These are phyloP conservation scores for Drosophila eohydei DNA, from an alignment of 2,888 invertebrate species.

Conservation along the genomic window DNA sequence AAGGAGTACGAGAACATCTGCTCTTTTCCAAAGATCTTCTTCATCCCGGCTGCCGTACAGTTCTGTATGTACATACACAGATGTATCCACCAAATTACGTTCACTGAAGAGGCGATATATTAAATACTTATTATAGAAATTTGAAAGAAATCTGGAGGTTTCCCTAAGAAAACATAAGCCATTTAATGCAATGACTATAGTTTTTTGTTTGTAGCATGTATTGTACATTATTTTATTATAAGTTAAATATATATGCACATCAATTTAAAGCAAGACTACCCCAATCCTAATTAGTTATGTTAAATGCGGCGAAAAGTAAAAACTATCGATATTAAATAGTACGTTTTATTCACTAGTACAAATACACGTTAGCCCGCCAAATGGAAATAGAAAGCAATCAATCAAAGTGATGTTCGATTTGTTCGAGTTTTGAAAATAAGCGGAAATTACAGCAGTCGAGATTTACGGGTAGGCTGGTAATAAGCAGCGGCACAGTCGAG, in stretches of 20 bases:
- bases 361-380: conserved; percentile 10
- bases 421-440: conserved; percentile 13
- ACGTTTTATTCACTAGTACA: not conserved
- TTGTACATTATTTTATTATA: not conserved
- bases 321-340: conserved; percentile 5
- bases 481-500: conserved; percentile 10
- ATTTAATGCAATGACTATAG: too few relatives aligned
- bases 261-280: not conserved
- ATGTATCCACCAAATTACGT: not conserved
- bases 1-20: conserved; percentile 29
- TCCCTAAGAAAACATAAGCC: too few relatives aligned
- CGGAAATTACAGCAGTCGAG: conserved; percentile 33
- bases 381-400: conserved; percentile 24
- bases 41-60: conserved; percentile 22
- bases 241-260: not conserved
- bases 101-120: too few relatives aligned
- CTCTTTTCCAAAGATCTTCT: not conserved
- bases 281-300: not conserved
- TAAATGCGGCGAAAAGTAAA: not conserved
- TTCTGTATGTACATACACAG: not conserved
- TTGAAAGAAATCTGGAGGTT: too few relatives aligned
- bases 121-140: too few relatives aligned
- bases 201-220: not conserved
- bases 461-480: conserved; percentile 29
- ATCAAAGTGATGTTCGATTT: conserved; percentile 27